These are phyloP conservation scores for Gephyroberyx darwinii DNA, from an alignment of 2,797 vertebrate species.

Conservation along the genomic window DNA sequence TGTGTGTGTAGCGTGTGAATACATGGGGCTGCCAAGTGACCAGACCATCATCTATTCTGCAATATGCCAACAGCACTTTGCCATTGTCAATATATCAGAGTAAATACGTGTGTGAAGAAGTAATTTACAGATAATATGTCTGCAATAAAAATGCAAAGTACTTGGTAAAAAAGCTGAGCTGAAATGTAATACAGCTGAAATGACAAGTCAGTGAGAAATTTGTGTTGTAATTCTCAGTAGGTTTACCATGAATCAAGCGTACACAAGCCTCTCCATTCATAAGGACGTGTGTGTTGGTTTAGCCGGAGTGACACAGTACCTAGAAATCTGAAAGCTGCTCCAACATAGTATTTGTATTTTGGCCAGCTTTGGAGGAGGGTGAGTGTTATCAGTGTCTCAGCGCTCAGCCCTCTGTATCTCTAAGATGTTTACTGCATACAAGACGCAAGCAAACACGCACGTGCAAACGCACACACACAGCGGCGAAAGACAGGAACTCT, in stretches of 20 bases:
- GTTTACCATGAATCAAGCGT: slow-evolving; percentile 46
- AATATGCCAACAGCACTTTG: not conserved
- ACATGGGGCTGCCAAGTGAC: slow-evolving; percentile 31
- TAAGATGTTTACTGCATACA: slow-evolving; percentile 59
- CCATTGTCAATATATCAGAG: slow-evolving; percentile 24
- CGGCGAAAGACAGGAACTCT: slow-evolving; percentile 65
- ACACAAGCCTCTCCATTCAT: slow-evolving; percentile 38
- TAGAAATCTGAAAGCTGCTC: slow-evolving; percentile 45
- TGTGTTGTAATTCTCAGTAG: slow-evolving; percentile 4
- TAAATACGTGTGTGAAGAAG: slow-evolving; percentile 10
- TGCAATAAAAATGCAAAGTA: slow-evolving; percentile 18
- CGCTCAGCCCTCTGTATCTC: slow-evolving; percentile 61
- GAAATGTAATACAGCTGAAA: slow-evolving; percentile 25
- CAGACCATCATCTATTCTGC: not conserved
- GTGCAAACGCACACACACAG: slow-evolving; percentile 39
- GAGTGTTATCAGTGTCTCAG: slow-evolving; percentile 62
- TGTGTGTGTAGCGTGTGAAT: slow-evolving; percentile 17
- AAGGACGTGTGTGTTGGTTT: slow-evolving; percentile 17
- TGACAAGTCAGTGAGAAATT: slow-evolving; percentile 23
- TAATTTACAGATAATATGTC: slow-evolving; percentile 19
- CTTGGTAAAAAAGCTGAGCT: not conserved
- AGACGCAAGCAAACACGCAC: slow-evolving; percentile 56
- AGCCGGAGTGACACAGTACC: slow-evolving; percentile 34
- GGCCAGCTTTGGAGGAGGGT: slow-evolving; percentile 66
- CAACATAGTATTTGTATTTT: slow-evolving; percentile 56